Conservation (phyloP, 1,140 invertebrate genomes). For the Gerris buenoi region DNA sequence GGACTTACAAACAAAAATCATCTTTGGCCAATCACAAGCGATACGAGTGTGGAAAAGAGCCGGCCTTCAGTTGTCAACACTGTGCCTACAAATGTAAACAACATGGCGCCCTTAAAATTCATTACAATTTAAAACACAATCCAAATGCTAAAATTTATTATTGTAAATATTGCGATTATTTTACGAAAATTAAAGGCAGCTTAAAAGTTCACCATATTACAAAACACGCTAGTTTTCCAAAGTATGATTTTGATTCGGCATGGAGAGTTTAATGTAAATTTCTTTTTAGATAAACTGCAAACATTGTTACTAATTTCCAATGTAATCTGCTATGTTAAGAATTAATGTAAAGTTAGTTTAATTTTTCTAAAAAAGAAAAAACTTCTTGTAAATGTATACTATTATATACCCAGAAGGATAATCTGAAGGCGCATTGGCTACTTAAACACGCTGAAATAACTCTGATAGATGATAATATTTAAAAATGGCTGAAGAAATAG, state of each 20-base stretch:
- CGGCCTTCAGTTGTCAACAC: conserved; percentile 27
- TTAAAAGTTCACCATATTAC: background rate
- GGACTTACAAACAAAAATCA: conserved; percentile 39
- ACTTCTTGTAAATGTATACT: no score
- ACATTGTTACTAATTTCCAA: background rate
- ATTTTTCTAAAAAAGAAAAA: background rate
- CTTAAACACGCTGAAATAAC: no score
- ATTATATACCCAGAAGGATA: no score
- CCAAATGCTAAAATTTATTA: background rate
- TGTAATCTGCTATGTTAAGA: background rate
- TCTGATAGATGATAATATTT: no score
- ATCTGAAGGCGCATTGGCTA: background rate
- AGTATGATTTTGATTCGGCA: no score
- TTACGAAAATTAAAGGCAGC: background rate
- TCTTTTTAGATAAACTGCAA: no score
- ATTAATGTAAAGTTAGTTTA: background rate
- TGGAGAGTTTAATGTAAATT: no score
- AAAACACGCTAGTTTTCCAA: no score
- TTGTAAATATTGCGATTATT: background rate
- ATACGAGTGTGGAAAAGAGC: conserved; percentile 36
- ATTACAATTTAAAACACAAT: conserved; percentile 23
- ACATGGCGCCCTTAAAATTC: conserved; percentile 33
- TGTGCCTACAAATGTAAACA: conserved; percentile 31
- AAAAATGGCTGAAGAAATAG: no score
- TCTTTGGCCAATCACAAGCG: conserved; percentile 38